Evolutionary conservation across 1,140 invertebrate genomes (phyloP).

Genomic region (Procambarus clarkii): DNA sequence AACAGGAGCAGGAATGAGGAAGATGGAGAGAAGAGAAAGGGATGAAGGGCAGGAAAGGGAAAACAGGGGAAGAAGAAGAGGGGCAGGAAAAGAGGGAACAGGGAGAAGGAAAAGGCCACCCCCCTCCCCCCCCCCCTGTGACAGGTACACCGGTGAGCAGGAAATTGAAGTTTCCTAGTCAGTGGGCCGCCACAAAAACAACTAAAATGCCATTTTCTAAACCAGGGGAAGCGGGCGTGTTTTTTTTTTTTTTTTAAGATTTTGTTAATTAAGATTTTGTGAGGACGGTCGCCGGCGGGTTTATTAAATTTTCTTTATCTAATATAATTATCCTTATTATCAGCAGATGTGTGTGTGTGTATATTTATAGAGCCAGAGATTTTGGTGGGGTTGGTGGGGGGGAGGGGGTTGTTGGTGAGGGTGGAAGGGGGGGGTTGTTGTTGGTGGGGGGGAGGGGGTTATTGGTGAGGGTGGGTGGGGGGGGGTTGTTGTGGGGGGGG

Average conservation of each 20-base stretch:
- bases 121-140: no score
- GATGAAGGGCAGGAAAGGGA: neutral
- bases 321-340: no score
- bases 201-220: conserved; percentile 31
- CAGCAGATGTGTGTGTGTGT: no score
- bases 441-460: no score
- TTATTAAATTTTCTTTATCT: no score
- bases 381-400: no score
- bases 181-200: conserved; percentile 11
- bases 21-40: neutral
- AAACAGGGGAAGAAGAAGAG: neutral
- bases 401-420: neutral
- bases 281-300: neutral
- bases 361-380: no score
- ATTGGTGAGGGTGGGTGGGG: no score
- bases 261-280: conserved; percentile 37
- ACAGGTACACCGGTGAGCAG: neutral
- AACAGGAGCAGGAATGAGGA: neutral
- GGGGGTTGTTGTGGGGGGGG: no score
- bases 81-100: neutral
- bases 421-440: neutral
- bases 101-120: neutral
- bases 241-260: conserved; percentile 1
- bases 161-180: conserved; percentile 31
- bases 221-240: neutral